Evolutionary conservation across 2,888 invertebrate genomes (phyloP).

Genomic region (Melieria omissa): DNA sequence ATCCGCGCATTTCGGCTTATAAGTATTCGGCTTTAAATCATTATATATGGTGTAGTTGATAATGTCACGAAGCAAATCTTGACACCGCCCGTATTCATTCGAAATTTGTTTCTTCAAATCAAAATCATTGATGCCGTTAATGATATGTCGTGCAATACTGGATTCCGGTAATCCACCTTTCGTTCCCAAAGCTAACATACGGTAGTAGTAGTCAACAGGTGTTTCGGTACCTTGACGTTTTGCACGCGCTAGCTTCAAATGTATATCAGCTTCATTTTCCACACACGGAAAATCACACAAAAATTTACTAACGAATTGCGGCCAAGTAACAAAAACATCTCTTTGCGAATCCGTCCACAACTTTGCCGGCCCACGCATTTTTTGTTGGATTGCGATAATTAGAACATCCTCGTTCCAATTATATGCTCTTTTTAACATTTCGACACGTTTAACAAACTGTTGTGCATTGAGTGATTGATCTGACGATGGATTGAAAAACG

Average conservation of each 20-base stretch:
- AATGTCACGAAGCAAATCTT: background rate
- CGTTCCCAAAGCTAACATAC: background rate
- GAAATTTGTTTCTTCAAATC: background rate
- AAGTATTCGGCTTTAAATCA: background rate
- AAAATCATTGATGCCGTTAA: background rate
- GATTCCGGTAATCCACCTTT: background rate
- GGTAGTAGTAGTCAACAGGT: background rate
- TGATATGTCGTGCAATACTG: background rate
- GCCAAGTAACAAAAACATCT: background rate
- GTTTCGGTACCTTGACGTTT: background rate
- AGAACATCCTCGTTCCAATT: background rate
- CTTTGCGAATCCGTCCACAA: background rate
- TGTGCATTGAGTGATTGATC: background rate
- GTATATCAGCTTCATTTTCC: background rate
- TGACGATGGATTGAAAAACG: no score
- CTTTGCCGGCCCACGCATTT: background rate
- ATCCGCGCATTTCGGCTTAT: no score
- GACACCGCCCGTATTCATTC: background rate
- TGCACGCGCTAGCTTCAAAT: background rate
- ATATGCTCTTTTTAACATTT: background rate
- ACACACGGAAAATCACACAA: background rate
- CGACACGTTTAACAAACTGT: background rate
- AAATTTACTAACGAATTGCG: background rate
- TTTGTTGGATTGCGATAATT: background rate
- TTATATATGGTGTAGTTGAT: background rate